phyloP scores from a whole-genome alignment of 2,113 vertebrate species.

The Leptobrachium leishanense region DNA sequence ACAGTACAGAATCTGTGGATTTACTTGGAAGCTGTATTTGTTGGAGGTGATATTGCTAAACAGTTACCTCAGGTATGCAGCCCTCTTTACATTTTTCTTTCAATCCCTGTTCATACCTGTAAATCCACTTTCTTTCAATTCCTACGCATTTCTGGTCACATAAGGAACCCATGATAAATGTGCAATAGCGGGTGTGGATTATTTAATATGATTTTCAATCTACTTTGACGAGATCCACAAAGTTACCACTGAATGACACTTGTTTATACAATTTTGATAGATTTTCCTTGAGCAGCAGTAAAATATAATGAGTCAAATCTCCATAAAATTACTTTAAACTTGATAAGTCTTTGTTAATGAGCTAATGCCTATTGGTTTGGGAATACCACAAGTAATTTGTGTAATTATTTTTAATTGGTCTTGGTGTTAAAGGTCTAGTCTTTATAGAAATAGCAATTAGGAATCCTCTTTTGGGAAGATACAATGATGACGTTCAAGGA shows the following conservation, averaged over 20 bases:
- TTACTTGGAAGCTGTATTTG: constrained; percentile 85
- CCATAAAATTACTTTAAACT: background rate
- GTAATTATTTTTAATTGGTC: constrained; percentile 5
- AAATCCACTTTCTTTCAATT: background rate
- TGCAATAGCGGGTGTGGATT: background rate
- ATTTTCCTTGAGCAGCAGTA: background rate
- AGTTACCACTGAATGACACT: background rate
- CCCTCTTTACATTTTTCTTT: background rate
- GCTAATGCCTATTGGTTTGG: background rate
- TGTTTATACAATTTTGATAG: background rate
- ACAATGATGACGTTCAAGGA: background rate
- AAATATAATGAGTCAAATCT: background rate
- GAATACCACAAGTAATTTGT: background rate
- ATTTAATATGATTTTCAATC: background rate
- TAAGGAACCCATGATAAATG: background rate
- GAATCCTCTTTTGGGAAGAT: background rate
- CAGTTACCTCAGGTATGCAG: constrained; percentile 76
- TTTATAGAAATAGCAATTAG: background rate
- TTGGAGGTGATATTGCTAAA: constrained; percentile 84
- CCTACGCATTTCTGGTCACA: background rate
- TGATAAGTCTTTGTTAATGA: background rate
- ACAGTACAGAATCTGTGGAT: constrained; percentile 85
- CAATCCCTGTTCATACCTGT: background rate
- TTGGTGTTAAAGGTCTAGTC: background rate
- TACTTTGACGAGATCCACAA: no score